Evolutionary conservation across 2,888 invertebrate species (phyloP).

Genomic region (Diploptera punctata): DNA sequence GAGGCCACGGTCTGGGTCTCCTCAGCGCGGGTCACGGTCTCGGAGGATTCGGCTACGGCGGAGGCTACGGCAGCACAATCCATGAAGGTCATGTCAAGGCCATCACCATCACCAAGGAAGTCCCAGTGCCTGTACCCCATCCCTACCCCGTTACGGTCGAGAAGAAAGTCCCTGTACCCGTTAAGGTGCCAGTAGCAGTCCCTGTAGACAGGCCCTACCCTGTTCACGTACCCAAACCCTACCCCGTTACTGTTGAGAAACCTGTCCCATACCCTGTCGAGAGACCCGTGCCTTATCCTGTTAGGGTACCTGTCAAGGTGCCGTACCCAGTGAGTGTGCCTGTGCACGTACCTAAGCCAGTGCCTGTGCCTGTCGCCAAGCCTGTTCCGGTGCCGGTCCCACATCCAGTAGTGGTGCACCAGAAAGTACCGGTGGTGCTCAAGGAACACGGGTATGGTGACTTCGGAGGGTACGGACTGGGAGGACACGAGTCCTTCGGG

Average conservation of each 20-base stretch:
- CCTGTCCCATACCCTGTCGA: slow-evolving; percentile 57
- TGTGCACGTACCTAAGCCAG: slow-evolving; percentile 45
- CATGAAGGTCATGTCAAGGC: slow-evolving; percentile 34
- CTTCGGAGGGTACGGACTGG: slow-evolving; percentile 44
- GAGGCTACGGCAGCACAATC: slow-evolving; percentile 26
- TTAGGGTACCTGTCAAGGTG: slow-evolving; percentile 68
- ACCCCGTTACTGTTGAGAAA: slow-evolving; percentile 46
- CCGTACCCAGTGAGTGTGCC: slow-evolving; percentile 59
- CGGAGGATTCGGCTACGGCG: neutral
- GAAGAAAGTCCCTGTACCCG: slow-evolving; percentile 52
- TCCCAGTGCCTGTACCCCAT: slow-evolving; percentile 48
- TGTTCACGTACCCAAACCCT: slow-evolving; percentile 64
- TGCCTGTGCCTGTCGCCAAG: slow-evolving; percentile 49
- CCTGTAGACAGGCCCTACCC: slow-evolving; percentile 54
- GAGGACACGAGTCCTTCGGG: neutral
- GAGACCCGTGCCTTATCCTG: slow-evolving; percentile 36
- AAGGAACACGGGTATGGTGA: slow-evolving; percentile 40
- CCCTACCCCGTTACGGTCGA: slow-evolving; percentile 52
- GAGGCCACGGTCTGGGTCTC: slow-evolving; percentile 20
- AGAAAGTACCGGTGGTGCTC: slow-evolving; percentile 21
- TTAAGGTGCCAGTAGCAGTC: slow-evolving; percentile 58
- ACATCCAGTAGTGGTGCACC: slow-evolving; percentile 18
- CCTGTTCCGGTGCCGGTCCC: slow-evolving; percentile 28
- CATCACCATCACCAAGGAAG: slow-evolving; percentile 40
- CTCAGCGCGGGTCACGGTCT: neutral